phyloP scores from a whole-genome alignment of 2,797 vertebrate genomes.

The Hephaestus fuliginosus region DNA sequence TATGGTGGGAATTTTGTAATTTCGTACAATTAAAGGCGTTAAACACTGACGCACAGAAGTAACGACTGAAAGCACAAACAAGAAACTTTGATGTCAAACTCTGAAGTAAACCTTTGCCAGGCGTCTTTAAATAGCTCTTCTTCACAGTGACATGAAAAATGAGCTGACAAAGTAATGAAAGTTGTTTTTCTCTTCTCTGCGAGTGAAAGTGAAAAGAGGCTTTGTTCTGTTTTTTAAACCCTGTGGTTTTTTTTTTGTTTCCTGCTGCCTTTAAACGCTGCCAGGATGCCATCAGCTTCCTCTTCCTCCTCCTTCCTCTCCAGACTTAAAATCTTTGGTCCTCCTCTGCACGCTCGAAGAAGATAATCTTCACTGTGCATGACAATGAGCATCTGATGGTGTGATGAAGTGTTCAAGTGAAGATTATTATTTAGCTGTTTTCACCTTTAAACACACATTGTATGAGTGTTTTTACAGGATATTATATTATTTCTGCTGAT shows the following conservation, averaged over 20 bases:
- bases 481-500: too few relatives aligned
- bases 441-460: neutral
- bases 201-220: neutral
- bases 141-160: neutral
- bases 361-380: neutral
- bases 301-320: neutral
- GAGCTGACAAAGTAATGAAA: neutral
- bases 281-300: slow-evolving; percentile 14
- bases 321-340: neutral
- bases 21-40: too few relatives aligned
- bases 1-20: too few relatives aligned
- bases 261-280: slow-evolving; percentile 15
- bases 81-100: neutral
- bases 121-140: neutral
- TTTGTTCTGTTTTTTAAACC: slow-evolving; percentile 17
- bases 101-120: neutral
- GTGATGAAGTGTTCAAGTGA: neutral
- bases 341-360: neutral
- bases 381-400: neutral
- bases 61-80: too few relatives aligned
- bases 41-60: too few relatives aligned
- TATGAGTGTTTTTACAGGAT: neutral
- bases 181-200: neutral
- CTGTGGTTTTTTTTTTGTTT: neutral
- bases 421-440: neutral